Percentiles rank a stretch among this genome's conserved stretches.
These are phyloP conservation scores for Busseola fusca DNA, from an alignment of 2,888 invertebrate genomes.

Conservation along the genomic window DNA sequence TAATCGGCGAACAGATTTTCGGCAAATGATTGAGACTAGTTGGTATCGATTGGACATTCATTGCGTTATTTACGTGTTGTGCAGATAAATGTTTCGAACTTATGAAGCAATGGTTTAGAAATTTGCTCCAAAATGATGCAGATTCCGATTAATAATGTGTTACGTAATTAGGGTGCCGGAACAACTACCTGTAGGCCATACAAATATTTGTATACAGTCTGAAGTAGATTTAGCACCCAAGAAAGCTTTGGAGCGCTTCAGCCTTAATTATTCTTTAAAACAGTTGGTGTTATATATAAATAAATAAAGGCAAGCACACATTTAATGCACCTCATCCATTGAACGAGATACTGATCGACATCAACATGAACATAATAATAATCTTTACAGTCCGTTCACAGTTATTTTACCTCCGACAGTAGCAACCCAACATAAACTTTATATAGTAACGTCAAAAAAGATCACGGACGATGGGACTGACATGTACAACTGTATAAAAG, in stretches of 20 bases:
- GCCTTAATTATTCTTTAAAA: background rate
- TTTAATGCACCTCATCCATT: background rate
- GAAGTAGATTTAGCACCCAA: background rate
- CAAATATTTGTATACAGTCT: background rate
- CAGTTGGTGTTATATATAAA: background rate
- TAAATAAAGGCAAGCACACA: background rate
- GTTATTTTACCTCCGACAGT: background rate
- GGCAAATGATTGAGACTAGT: too few species aligned
- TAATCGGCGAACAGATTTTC: too few species aligned
- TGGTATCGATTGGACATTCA: too few species aligned
- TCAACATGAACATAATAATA: background rate
- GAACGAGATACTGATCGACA: background rate
- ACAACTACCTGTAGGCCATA: too few species aligned
- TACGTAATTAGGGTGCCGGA: too few species aligned
- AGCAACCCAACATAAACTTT: background rate
- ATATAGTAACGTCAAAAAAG: background rate
- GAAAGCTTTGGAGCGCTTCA: background rate
- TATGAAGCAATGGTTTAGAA: too few species aligned
- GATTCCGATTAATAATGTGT: too few species aligned
- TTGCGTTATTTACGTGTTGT: too few species aligned
- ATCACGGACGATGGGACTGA: too few species aligned
- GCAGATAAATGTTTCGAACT: too few species aligned
- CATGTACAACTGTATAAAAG: too few species aligned
- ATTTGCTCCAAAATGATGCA: too few species aligned
- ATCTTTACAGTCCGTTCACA: background rate